Conservation (phyloP, 2,797 vertebrate species). For the Momotus momota region DNA sequence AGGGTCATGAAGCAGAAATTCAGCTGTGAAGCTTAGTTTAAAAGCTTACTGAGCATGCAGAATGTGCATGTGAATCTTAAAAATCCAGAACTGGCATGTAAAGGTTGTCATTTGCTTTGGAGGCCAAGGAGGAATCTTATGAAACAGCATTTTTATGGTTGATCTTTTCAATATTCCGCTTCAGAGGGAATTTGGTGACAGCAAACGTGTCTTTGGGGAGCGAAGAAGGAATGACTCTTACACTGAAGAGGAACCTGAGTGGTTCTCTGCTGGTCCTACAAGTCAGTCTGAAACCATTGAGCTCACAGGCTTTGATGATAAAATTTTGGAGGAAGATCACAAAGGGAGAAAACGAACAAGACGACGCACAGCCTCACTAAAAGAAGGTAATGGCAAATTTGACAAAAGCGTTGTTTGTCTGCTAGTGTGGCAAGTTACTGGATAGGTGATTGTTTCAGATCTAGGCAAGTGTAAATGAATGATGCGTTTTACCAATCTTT, state of each 20-base stretch:
- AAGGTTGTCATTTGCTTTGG: neutral
- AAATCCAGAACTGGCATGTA: neutral
- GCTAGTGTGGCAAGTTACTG: neutral
- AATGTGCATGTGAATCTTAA: neutral
- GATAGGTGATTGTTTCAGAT: neutral
- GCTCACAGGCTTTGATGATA: constrained; percentile 96
- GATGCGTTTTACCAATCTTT: neutral
- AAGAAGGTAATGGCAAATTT: constrained; percentile 83
- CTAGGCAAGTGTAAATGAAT: neutral
- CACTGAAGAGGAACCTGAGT: constrained; percentile 97
- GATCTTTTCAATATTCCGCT: neutral
- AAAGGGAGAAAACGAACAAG: constrained; percentile 89
- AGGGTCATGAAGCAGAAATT: neutral
- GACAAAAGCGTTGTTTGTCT: neutral
- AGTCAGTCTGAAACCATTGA: constrained; percentile 99
- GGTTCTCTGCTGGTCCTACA: constrained; percentile 96
- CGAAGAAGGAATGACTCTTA: constrained; percentile 96
- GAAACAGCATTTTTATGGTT: neutral
- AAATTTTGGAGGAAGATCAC: constrained; percentile 94
- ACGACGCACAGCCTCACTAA: constrained; percentile 86
- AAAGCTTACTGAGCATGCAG: neutral
- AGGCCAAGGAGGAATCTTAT: neutral
- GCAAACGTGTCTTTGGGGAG: constrained; percentile 93
- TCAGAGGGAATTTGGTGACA: constrained; percentile 94
- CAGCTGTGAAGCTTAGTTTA: neutral